Percentiles rank a stretch among this genome's conserved stretches.
These are phyloP conservation scores for Tamandua tetradactyla DNA, from an alignment of 2,797 vertebrate genomes.

Conservation along the genomic window DNA sequence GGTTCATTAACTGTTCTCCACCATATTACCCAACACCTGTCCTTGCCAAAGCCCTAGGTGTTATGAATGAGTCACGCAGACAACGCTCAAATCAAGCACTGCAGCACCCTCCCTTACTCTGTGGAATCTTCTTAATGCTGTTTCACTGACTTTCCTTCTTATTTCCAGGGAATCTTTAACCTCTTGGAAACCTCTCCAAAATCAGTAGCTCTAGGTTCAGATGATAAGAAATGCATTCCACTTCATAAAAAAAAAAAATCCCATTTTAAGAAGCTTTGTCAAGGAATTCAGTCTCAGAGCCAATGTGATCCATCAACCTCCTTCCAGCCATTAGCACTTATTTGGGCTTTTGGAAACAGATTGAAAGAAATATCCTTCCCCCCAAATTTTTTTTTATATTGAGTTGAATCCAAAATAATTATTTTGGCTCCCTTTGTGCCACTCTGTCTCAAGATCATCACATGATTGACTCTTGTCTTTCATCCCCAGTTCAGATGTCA, in stretches of 20 bases:
- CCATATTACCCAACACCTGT: not conserved
- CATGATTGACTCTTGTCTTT: not conserved
- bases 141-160: not conserved
- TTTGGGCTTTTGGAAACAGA: not conserved
- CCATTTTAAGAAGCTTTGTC: not conserved
- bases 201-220: not conserved
- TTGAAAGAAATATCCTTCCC: not conserved
- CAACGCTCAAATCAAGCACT: not conserved
- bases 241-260: not conserved
- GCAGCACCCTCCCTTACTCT: not conserved
- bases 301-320: not conserved
- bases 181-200: not conserved
- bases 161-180: not conserved
- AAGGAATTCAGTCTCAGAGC: not conserved
- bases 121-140: not conserved
- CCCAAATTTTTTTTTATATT: not conserved
- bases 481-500: not conserved
- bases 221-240: not conserved
- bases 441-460: not conserved
- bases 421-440: not conserved
- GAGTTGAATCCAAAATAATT: not conserved
- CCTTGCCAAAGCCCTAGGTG: not conserved
- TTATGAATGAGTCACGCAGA: not conserved
- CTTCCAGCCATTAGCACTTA: not conserved
- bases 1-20: not conserved